Evolutionary conservation across 2,797 vertebrate species (phyloP).

Genomic region (Sus cebifrons): DNA sequence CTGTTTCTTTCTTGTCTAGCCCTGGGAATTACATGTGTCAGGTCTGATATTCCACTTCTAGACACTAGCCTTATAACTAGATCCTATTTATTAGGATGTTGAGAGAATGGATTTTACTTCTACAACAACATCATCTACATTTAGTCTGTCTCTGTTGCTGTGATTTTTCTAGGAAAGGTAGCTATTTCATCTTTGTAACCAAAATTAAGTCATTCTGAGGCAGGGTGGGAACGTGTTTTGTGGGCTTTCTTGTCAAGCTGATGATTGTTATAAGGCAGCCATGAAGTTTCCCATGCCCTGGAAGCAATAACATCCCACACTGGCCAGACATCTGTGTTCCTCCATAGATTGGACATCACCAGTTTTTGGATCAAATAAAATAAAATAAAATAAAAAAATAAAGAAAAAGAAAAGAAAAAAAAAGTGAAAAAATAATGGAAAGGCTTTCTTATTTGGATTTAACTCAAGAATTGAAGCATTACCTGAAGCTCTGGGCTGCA

Average conservation of each 20-base stretch:
- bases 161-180: neutral
- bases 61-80: neutral
- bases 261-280: neutral
- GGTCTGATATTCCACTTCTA: neutral
- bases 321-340: neutral
- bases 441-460: conserved; percentile 2
- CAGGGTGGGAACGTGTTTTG: neutral
- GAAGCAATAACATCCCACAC: neutral
- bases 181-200: neutral
- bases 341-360: neutral
- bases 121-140: neutral
- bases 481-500: neutral
- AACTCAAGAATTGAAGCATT: neutral
- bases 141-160: conserved; percentile 5
- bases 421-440: neutral
- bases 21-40: neutral
- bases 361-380: neutral
- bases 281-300: neutral
- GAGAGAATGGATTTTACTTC: neutral
- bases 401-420: neutral
- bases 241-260: neutral
- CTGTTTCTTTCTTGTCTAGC: neutral
- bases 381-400: neutral
- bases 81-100: neutral
- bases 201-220: neutral